Base-by-base conservation (phyloP, 2,797 vertebrate species). In the Delichon dasypus region DNA sequence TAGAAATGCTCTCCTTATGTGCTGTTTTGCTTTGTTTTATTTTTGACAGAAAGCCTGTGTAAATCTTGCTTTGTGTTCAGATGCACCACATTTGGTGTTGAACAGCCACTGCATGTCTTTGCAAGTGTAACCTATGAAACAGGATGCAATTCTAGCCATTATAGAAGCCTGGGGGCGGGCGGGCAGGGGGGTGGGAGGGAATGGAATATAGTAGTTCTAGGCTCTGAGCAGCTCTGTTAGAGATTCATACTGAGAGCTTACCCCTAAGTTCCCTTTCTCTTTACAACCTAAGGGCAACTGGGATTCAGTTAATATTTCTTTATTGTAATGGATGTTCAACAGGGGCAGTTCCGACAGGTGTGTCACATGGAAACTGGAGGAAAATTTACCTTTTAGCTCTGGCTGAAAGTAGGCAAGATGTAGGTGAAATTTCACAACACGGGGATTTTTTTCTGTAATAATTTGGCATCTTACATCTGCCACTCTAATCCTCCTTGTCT, bases 21-120 rank as follows among this genome's bases (percentile, higher is more conserved):
- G 21, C 55, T 73, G 5, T 64, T 86, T 75, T 54, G 26, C 27
- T 81, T 65, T 55, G 20, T 8, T 85, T 88, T 50, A 14, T 5
- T 90, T 85, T 85, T 71, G 34, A 58, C 34, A 65, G 57, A 80
- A 90, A 22, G 9, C 5, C 47, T 64, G 4, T 68, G 19, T 72
- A 83, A 68, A 51, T 4, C 30, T 57, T 66, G 8, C 13, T 75
- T 47, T 54, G 16, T 67, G 34, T 81, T 57, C 54, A 22, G 29
- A 54, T 72, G 6, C 32, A 16, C 13, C 1, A 0, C 48, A 7
- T 15, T 68, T 54, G 16, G 26, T 61, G 16, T 23, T 1, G 23
- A 40, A 50, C 21, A 89, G 36, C 32, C 29, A 4, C 65, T 62
- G 26, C 15, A 14, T 27, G 27, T 22, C 29, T 48, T 89, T 84